phyloP scores from a whole-genome alignment of 1,140 invertebrate genomes.

The Drosophila sp. region DNA sequence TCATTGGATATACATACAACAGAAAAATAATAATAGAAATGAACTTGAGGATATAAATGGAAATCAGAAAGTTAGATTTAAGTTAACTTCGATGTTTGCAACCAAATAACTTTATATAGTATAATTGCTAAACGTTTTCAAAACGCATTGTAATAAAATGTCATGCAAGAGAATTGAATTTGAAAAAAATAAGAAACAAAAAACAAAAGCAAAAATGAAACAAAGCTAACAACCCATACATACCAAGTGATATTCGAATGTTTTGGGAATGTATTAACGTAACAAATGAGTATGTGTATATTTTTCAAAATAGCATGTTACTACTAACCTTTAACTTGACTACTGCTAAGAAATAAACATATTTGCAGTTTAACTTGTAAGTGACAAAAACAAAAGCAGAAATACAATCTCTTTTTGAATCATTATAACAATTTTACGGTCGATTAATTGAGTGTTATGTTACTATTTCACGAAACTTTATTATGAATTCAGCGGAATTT shows the following conservation, averaged over 20 bases:
- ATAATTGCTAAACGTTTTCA: slow-evolving; percentile 55
- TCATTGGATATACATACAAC: slow-evolving; percentile 17
- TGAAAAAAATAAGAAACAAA: slow-evolving; percentile 69
- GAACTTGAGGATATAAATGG: not conserved
- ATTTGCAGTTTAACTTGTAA: slow-evolving; percentile 23
- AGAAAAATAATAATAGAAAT: not conserved
- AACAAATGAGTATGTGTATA: slow-evolving; percentile 38
- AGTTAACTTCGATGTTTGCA: slow-evolving; percentile 29
- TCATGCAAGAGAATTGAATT: slow-evolving; percentile 82
- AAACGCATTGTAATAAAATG: slow-evolving; percentile 69
- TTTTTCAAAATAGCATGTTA: slow-evolving; percentile 52
- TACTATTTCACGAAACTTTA: slow-evolving; percentile 8
- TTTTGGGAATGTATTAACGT: slow-evolving; percentile 40
- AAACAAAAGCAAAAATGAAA: slow-evolving; percentile 44
- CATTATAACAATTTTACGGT: not conserved
- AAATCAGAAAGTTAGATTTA: slow-evolving; percentile 27
- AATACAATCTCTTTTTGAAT: slow-evolving; percentile 13
- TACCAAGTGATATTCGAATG: slow-evolving; percentile 55
- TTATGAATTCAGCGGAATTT: slow-evolving; percentile 7
- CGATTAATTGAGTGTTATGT: slow-evolving; percentile 1
- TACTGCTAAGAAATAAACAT: slow-evolving; percentile 17
- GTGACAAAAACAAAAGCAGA: slow-evolving; percentile 1
- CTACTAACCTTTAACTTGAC: slow-evolving; percentile 25
- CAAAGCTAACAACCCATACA: slow-evolving; percentile 33
- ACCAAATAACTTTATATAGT: slow-evolving; percentile 37